Evolutionary conservation across 2,888 invertebrate species (phyloP), one percentile per base, ranked within the genome.

Genomic region (Ethmia dodecea): DNA sequence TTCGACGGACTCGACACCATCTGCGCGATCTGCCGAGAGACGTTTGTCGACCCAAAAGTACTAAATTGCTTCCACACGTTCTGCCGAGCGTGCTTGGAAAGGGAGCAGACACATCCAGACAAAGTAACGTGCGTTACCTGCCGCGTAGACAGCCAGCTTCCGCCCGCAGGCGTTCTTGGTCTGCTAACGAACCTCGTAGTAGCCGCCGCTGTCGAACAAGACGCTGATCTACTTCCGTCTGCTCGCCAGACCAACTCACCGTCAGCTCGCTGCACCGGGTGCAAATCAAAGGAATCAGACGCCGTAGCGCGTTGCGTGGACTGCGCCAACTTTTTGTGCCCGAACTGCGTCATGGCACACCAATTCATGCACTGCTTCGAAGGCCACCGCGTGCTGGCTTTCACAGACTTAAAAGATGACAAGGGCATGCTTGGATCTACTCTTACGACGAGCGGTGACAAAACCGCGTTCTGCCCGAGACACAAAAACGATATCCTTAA

Each of bases 351-450:
- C 62, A 97, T 97, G 92, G 98, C 98, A 45, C 99, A 99, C 84
- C 96, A 98, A 86, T 97, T 95, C 77, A 98, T 99, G 98, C 97
- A 98, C 79, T 98, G 98, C 77, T 99, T 99, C 79, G 97, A 97
- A 75, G 97, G 97, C 45, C 98, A 98, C 80, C 92, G 96, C 38
- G 96, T 98, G 40, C 89, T 94, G 54, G 89, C 92, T 43, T 87
- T 94, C 56, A 74, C 76, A 25, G 91, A 92, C 45, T 64, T 91
- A 35, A 92, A 91, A 66, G 89, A 91, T 55, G 89, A 90, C 43
- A 84, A 86, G 51, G 77, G 78, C 38, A 87, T 89, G 66, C 72
- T 87, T 22, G 84, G 84, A 44, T 78, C 87, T 38, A 71, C 74
- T 50, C 73, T 87, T 45, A 88, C 88, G 37, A 80, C 88, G 25